Percentiles rank a stretch among this genome's conserved stretches.
Conservation (phyloP, 2,113 vertebrate species). For the Urocolius indicus region DNA sequence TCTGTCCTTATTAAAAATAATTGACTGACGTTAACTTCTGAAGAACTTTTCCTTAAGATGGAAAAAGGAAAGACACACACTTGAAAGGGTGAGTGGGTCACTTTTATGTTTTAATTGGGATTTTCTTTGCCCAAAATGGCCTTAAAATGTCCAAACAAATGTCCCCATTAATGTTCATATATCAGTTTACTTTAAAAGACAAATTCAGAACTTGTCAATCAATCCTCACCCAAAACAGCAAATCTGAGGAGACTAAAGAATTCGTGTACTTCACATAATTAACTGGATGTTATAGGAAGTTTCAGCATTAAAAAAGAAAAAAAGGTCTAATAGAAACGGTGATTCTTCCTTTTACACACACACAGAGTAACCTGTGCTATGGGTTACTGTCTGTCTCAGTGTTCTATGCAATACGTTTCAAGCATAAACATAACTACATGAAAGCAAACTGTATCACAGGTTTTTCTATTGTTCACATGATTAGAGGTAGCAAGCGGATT, state of each 20-base stretch:
- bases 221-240: background rate
- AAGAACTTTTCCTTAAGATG: background rate
- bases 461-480: background rate
- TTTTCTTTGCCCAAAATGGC: background rate
- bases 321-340: background rate
- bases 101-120: background rate
- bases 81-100: background rate
- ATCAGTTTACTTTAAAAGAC: background rate
- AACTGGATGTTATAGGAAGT: background rate
- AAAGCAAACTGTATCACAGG: background rate
- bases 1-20: conserved; percentile 29
- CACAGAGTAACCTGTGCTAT: background rate
- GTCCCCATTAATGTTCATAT: background rate
- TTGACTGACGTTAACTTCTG: background rate
- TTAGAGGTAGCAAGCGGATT: background rate
- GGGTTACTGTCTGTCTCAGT: background rate
- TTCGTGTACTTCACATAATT: background rate
- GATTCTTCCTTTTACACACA: background rate
- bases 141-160: background rate
- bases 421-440: background rate
- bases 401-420: background rate
- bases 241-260: background rate
- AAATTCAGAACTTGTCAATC: background rate
- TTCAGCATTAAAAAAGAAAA: background rate
- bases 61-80: background rate